These are phyloP conservation scores for Hemiprocne comata DNA, from an alignment of 2,113 vertebrate genomes.

Conservation along the genomic window DNA sequence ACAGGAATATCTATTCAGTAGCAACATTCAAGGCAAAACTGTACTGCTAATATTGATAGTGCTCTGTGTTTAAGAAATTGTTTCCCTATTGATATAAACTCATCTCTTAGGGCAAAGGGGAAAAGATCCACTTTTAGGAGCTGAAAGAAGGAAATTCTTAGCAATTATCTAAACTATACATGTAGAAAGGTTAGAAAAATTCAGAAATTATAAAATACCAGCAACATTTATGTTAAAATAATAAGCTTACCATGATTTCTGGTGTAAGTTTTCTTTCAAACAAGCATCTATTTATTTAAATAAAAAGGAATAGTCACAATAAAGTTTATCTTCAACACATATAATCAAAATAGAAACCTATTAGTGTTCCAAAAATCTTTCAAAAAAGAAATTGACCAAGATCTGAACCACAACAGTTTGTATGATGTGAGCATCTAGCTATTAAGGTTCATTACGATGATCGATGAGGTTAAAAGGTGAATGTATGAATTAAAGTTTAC, in stretches of 20 bases:
- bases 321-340: constrained; percentile 6
- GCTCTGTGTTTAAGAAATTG: neutral
- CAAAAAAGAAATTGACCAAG: neutral
- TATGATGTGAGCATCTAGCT: constrained; percentile 31
- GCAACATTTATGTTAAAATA: neutral
- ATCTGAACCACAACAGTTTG: constrained; percentile 22
- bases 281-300: constrained; percentile 36
- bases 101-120: neutral
- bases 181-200: neutral
- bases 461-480: constrained; percentile 58
- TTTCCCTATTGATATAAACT: constrained; percentile 26
- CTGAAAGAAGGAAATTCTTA: neutral
- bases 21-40: neutral
- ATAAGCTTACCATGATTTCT: constrained; percentile 23
- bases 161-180: constrained; percentile 34
- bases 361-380: constrained; percentile 43
- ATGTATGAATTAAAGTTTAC: constrained; percentile 48
- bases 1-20: neutral
- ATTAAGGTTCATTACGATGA: constrained; percentile 34
- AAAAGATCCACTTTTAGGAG: neutral
- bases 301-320: neutral
- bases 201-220: neutral
- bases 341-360: constrained; percentile 50
- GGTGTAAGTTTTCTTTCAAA: constrained; percentile 31
- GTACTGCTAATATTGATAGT: neutral